These are phyloP conservation scores for Holacanthella duospinosa DNA, from an alignment of 2,888 invertebrate genomes.

Conservation along the genomic window DNA sequence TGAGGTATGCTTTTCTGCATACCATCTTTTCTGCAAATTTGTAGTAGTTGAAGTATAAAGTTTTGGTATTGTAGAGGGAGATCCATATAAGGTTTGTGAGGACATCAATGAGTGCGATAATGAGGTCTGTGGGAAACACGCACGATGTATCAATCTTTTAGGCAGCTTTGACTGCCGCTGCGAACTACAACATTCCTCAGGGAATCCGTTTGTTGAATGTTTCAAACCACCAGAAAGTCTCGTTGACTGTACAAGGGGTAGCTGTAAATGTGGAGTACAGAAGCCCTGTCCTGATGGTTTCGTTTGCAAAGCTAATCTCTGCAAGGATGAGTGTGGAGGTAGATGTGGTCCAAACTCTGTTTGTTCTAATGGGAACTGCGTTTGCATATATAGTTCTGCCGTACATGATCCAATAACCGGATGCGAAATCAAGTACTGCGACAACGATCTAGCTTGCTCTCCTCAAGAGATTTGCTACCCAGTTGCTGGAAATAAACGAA, in stretches of 20 bases:
- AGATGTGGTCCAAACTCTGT: constrained; percentile 72
- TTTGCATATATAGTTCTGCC: constrained; percentile 64
- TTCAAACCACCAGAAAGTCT: constrained; percentile 26
- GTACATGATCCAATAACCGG: constrained; percentile 66
- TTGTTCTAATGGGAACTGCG: constrained; percentile 67
- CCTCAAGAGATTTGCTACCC: constrained; percentile 81
- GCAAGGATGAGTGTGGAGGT: constrained; percentile 64
- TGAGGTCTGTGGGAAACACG: constrained; percentile 53
- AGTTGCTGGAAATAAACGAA: constrained; percentile 61
- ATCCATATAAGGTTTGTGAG: constrained; percentile 73
- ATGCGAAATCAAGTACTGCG: constrained; percentile 63
- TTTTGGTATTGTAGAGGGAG: too few relatives aligned
- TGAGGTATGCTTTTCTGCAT: too few relatives aligned
- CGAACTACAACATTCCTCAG: constrained; percentile 61
- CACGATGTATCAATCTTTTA: constrained; percentile 77
- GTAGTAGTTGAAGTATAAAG: too few relatives aligned
- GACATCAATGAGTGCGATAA: constrained; percentile 72
- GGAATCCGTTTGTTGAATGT: constrained; percentile 78
- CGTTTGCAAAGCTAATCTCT: constrained; percentile 60
- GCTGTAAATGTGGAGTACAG: constrained; percentile 26
- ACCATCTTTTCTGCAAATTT: too few relatives aligned
- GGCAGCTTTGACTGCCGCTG: constrained; percentile 85
- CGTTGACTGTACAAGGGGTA: constrained; percentile 28
- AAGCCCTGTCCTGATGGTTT: constrained; percentile 42
- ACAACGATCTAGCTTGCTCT: constrained; percentile 68